Conservation (phyloP, 2,888 invertebrate genomes). For the Anodontia alba region DNA sequence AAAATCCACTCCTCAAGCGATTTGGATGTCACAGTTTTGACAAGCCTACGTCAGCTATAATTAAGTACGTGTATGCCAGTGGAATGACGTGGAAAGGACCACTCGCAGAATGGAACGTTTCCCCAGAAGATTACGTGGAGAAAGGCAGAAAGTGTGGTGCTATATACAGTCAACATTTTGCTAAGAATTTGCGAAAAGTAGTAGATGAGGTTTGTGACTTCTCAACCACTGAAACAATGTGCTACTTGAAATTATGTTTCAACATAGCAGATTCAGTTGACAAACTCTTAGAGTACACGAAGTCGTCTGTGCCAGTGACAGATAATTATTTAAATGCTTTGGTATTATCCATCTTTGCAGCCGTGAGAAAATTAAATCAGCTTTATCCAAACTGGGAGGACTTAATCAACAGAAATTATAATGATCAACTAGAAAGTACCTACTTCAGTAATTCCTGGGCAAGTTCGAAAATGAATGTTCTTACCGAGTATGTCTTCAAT, state of each 20-base stretch:
- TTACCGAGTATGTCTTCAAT: neutral
- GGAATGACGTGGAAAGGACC: neutral
- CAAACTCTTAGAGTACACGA: neutral
- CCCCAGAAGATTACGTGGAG: neutral
- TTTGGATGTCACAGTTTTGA: neutral
- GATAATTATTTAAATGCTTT: neutral
- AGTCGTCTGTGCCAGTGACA: neutral
- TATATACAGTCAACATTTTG: neutral
- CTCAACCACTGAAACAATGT: neutral
- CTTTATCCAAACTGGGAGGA: neutral
- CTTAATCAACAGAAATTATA: neutral
- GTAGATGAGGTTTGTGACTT: neutral
- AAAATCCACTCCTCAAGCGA: neutral
- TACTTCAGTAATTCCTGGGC: neutral
- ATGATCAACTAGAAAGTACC: neutral
- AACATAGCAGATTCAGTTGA: neutral
- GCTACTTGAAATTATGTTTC: neutral
- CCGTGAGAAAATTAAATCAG: neutral
- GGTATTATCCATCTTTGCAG: neutral
- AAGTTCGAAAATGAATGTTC: neutral
- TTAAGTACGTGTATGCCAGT: neutral
- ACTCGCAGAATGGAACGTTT: neutral
- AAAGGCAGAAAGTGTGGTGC: neutral
- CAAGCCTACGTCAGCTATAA: neutral
- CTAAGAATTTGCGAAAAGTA: neutral